Evolutionary conservation across 2,888 invertebrate genomes (phyloP).

Genomic region (Drosophila infuscata): DNA sequence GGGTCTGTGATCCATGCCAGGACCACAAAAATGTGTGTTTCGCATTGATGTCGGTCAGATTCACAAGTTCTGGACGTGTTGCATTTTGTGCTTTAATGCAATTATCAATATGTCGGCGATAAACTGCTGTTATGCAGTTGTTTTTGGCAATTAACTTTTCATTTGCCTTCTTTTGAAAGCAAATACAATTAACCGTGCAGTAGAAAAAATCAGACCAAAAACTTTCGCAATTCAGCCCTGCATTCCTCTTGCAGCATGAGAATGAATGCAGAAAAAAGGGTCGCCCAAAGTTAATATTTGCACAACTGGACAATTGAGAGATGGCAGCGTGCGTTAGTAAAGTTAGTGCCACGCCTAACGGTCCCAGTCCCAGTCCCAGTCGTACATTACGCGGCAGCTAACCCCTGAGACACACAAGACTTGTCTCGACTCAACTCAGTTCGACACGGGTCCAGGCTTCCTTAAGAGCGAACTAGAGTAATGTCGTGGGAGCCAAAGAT

Average conservation of each 20-base stretch:
- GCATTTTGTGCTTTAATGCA: conserved; percentile 48
- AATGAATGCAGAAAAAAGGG: conserved; percentile 53
- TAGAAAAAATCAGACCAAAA: conserved; percentile 10
- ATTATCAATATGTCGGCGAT: conserved; percentile 46
- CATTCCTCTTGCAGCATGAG: conserved; percentile 24
- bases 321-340: conserved; percentile 31
- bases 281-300: conserved; percentile 77
- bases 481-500: conserved; percentile 79
- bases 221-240: conserved; percentile 50
- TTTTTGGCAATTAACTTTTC: conserved; percentile 63
- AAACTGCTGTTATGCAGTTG: conserved; percentile 30
- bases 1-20: conserved; percentile 9
- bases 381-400: conserved; percentile 59
- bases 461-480: conserved; percentile 72
- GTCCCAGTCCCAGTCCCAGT: conserved; percentile 39
- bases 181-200: conserved; percentile 64
- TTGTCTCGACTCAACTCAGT: conserved; percentile 34
- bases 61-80: conserved; percentile 6
- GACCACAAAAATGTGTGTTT: conserved; percentile 20
- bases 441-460: conserved; percentile 30
- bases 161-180: conserved; percentile 53
- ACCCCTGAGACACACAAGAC: conserved; percentile 44
- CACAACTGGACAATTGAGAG: conserved; percentile 74
- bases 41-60: conserved; percentile 18
- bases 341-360: conserved; percentile 18